Conservation (phyloP, 2,888 invertebrate genomes). For the Trimorus sp. region DNA sequence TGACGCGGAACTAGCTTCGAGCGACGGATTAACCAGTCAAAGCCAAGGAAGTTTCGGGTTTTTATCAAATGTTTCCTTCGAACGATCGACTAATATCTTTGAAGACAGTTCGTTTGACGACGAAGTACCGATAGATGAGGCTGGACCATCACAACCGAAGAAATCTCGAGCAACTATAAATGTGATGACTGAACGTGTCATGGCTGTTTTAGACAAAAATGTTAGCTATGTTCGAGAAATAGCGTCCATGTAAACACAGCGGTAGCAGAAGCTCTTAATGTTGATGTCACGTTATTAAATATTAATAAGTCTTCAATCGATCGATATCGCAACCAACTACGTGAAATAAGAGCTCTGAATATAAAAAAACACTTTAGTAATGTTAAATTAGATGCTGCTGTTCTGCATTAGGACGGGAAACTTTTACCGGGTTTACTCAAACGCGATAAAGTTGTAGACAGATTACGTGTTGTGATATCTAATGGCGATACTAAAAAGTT, state of each 20-base stretch:
- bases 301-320: constrained; percentile 17
- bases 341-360: constrained; percentile 1
- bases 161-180: too few relatives aligned
- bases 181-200: too few relatives aligned
- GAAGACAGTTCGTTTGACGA: too few relatives aligned
- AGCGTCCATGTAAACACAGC: constrained; percentile 17
- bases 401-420: constrained; percentile 72
- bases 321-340: constrained; percentile 14
- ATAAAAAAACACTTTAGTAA: not conserved
- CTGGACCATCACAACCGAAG: too few relatives aligned
- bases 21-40: too few relatives aligned
- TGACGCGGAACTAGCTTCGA: too few relatives aligned
- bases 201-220: not conserved
- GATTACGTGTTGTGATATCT: constrained; percentile 68
- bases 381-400: constrained; percentile 50
- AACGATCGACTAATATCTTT: not conserved
- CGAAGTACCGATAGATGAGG: too few relatives aligned
- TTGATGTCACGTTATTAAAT: constrained; percentile 21
- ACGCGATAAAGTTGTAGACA: constrained; percentile 61
- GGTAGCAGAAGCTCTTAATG: constrained; percentile 12
- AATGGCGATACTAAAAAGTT: constrained; percentile 67
- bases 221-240: constrained; percentile 23
- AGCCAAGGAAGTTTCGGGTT: too few relatives aligned
- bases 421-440: constrained; percentile 62
- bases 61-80: not conserved